phyloP scores from a whole-genome alignment of 2,888 invertebrate species.

The Blera fallax region DNA sequence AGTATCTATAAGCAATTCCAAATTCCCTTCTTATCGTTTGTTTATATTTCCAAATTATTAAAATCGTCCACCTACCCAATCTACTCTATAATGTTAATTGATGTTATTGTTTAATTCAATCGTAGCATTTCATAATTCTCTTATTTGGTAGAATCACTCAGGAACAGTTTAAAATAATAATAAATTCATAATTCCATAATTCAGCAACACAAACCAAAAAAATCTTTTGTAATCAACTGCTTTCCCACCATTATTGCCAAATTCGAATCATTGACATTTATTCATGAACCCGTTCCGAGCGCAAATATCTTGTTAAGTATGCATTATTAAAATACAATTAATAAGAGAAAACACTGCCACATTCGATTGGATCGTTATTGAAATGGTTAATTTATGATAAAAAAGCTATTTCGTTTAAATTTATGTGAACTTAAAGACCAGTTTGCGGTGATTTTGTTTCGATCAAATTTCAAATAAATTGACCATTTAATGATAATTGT shows the following conservation, averaged over 20 bases:
- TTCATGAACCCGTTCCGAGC: background rate
- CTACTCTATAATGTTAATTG: too few species aligned
- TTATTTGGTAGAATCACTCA: background rate
- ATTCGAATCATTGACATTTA: background rate
- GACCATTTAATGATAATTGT: constrained; percentile 49
- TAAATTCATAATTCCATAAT: background rate
- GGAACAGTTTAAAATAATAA: background rate
- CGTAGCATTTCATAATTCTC: too few species aligned
- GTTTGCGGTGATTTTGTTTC: constrained; percentile 26
- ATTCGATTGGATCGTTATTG: constrained; percentile 24
- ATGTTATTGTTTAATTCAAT: too few species aligned
- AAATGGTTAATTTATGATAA: constrained; percentile 14
- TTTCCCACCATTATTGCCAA: background rate
- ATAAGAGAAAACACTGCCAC: constrained; percentile 29
- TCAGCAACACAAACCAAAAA: too few species aligned
- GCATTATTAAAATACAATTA: constrained; percentile 42
- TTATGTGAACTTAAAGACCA: constrained; percentile 25
- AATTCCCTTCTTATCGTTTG: too few species aligned
- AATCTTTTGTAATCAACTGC: background rate
- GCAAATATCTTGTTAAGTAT: constrained; percentile 6
- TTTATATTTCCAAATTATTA: too few species aligned
- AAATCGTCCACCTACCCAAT: too few species aligned
- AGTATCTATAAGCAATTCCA: too few species aligned
- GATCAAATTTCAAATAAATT: constrained; percentile 42
- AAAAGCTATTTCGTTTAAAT: background rate